Conservation (phyloP, 2,797 vertebrate species). For the Falco naumanni region DNA sequence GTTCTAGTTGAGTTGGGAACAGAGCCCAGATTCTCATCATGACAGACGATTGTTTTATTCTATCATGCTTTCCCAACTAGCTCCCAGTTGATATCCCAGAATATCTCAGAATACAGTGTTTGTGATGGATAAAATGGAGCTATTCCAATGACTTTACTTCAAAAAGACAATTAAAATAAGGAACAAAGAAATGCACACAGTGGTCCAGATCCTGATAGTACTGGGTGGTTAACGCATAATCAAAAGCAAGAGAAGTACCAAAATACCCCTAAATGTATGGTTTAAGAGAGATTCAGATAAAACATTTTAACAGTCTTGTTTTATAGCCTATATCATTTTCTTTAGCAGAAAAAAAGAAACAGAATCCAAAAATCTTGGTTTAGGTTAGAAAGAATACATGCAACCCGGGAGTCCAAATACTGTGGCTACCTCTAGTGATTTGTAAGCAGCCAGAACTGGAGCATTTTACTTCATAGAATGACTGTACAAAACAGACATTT, state of each 20-base stretch:
- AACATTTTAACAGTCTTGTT: background rate
- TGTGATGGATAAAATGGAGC: background rate
- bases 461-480: background rate
- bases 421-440: background rate
- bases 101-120: background rate
- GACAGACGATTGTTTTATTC: background rate
- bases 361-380: background rate
- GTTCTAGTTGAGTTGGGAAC: background rate
- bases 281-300: background rate
- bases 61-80: background rate
- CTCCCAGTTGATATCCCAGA: background rate
- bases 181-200: background rate
- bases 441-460: background rate
- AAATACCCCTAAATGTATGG: background rate
- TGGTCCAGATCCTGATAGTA: background rate
- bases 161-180: background rate
- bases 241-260: background rate
- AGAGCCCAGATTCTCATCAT: background rate
- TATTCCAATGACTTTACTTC: background rate
- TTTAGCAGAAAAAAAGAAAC: accelerated
- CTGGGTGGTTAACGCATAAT: background rate
- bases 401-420: background rate
- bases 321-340: background rate
- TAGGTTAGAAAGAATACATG: background rate
- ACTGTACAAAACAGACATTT: background rate